These are phyloP conservation scores for Miniopterus natalensis DNA, from an alignment of 2,113 vertebrate species.

Conservation along the genomic window DNA sequence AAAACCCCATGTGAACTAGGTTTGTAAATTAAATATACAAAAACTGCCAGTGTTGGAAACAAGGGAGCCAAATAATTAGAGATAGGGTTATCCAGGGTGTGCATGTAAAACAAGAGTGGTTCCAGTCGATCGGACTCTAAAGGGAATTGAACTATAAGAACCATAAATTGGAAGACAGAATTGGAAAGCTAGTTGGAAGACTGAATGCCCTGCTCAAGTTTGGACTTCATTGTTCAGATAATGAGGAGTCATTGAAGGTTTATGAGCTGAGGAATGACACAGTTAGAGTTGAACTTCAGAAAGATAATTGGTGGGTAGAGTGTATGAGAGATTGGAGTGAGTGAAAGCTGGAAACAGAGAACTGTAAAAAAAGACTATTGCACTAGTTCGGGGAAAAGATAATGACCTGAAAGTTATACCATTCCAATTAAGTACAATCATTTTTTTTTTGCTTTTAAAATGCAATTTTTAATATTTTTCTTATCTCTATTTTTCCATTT, in stretches of 20 bases:
- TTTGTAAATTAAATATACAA: background rate
- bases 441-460: constrained; percentile 21
- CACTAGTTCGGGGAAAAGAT: background rate
- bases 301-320: background rate
- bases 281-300: constrained; percentile 38
- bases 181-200: constrained; percentile 2
- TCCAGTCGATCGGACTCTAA: background rate
- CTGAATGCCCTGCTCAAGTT: constrained; percentile 3
- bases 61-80: background rate
- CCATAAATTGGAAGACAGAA: constrained; percentile 38
- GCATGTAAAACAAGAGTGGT: background rate
- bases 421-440: background rate
- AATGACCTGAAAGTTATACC: constrained; percentile 1
- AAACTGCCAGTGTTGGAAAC: background rate
- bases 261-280: constrained; percentile 67
- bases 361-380: background rate
- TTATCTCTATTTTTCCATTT: constrained; percentile 63
- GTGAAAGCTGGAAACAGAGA: background rate
- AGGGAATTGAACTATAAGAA: background rate
- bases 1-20: background rate
- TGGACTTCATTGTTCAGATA: constrained; percentile 28
- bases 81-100: background rate
- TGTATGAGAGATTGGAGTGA: background rate
- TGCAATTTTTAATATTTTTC: constrained; percentile 43
- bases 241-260: constrained; percentile 51